Conservation (phyloP, 2,113 vertebrate species). For the Oxygymnocypris stewartii region DNA sequence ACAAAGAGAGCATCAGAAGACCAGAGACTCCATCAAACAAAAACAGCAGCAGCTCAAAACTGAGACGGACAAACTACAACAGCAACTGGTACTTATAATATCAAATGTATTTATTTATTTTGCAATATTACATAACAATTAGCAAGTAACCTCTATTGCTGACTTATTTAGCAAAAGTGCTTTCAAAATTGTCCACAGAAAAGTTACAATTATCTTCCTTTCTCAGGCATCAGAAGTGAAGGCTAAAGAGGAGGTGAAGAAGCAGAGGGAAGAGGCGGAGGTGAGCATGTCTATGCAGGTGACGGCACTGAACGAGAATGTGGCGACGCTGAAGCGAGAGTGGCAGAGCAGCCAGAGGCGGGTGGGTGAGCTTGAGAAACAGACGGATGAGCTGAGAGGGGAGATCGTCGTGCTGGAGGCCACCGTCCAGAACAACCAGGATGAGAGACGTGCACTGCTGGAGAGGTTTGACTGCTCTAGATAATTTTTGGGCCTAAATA, state of each 20-base stretch:
- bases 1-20: slow-evolving; percentile 78
- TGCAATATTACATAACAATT: background rate
- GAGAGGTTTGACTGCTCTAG: slow-evolving; percentile 79
- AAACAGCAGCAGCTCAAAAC: slow-evolving; percentile 82
- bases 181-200: background rate
- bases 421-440: slow-evolving; percentile 96
- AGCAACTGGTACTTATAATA: slow-evolving; percentile 73
- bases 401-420: slow-evolving; percentile 97
- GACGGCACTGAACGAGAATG: slow-evolving; percentile 91
- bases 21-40: slow-evolving; percentile 78
- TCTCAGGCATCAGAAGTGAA: slow-evolving; percentile 82
- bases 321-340: slow-evolving; percentile 94
- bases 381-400: slow-evolving; percentile 91
- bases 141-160: background rate
- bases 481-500: background rate
- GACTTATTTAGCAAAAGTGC: background rate
- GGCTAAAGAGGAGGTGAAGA: slow-evolving; percentile 81
- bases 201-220: background rate
- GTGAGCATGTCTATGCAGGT: slow-evolving; percentile 85
- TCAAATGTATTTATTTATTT: background rate
- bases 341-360: slow-evolving; percentile 92
- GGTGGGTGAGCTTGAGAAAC: slow-evolving; percentile 92
- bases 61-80: slow-evolving; percentile 77
- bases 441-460: slow-evolving; percentile 90
- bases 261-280: slow-evolving; percentile 84